Percentiles rank a stretch among this genome's conserved stretches.
Conservation (phyloP, 2,888 invertebrate species). For the Micoletzkya japonica region DNA sequence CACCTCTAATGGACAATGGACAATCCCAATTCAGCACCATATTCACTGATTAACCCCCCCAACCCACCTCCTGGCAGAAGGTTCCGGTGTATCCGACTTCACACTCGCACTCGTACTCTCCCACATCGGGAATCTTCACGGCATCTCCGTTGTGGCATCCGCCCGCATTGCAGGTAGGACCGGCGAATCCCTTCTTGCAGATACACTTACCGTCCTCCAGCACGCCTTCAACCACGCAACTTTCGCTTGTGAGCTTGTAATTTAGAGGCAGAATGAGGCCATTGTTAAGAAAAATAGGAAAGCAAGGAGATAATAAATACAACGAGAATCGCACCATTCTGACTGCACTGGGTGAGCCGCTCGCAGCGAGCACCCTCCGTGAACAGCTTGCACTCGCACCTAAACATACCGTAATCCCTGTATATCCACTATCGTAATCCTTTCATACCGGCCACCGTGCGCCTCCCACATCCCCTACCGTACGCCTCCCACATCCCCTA, state of each 20-base stretch:
- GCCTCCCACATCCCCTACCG: conserved; percentile 13
- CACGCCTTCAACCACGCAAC: not conserved
- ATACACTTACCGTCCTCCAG: conserved; percentile 16
- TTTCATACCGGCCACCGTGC: not conserved
- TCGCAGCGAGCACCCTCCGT: conserved; percentile 20
- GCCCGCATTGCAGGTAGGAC: conserved; percentile 11
- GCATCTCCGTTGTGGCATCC: conserved; percentile 24
- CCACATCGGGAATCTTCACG: not conserved
- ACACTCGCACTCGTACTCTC: conserved; percentile 9
- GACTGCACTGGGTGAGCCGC: conserved; percentile 13
- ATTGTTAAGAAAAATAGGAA: not conserved
- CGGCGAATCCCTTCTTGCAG: conserved; percentile 21
- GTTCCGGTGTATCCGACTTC: conserved; percentile 23
- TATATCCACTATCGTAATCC: too few species aligned
- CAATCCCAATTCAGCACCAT: too few species aligned
- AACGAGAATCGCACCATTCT: conserved; percentile 21
- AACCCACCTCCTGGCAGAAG: conserved; percentile 28
- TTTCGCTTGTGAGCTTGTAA: not conserved
- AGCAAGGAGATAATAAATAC: not conserved
- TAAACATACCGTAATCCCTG: conserved; percentile 7
- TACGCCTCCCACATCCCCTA: not conserved
- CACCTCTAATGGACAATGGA: too few species aligned
- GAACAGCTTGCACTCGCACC: conserved; percentile 15
- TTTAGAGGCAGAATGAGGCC: not conserved
- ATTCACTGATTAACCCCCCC: too few species aligned